These are phyloP conservation scores for Hanleya hanleyi DNA, from an alignment of 2,888 invertebrate species.

Conservation along the genomic window DNA sequence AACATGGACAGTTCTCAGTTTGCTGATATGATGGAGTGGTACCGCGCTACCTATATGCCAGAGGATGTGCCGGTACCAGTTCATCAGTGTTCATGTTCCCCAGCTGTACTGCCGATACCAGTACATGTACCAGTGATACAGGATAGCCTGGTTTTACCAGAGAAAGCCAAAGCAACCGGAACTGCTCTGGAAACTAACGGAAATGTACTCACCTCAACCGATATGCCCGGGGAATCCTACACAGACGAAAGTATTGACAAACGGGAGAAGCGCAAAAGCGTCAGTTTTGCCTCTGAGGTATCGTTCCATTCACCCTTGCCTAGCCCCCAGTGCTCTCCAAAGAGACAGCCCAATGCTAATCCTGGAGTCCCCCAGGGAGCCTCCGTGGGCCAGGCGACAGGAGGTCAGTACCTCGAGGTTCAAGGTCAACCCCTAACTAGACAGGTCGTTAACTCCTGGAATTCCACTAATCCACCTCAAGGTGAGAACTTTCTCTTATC, in stretches of 20 bases:
- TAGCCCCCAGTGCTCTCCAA: conserved; percentile 53
- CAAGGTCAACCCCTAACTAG: no score
- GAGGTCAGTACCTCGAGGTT: no score
- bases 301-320: conserved; percentile 66
- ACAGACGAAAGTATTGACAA: conserved; percentile 23
- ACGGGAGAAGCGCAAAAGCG: conserved; percentile 62
- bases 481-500: no score
- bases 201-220: background rate
- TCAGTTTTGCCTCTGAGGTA: conserved; percentile 71
- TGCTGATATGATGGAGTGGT: conserved; percentile 4
- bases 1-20: background rate
- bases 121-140: background rate
- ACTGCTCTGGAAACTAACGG: background rate
- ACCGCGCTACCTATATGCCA: background rate
- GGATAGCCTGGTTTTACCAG: background rate
- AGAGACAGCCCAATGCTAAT: conserved; percentile 11
- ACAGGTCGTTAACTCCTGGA: no score
- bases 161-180: background rate
- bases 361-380: background rate
- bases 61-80: background rate
- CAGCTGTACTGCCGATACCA: background rate
- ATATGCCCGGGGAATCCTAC: background rate
- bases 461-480: no score
- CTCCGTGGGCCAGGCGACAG: background rate
- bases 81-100: background rate